These are phyloP conservation scores for Shargacucullia verbasci DNA, from an alignment of 2,888 invertebrate species.

Conservation along the genomic window DNA sequence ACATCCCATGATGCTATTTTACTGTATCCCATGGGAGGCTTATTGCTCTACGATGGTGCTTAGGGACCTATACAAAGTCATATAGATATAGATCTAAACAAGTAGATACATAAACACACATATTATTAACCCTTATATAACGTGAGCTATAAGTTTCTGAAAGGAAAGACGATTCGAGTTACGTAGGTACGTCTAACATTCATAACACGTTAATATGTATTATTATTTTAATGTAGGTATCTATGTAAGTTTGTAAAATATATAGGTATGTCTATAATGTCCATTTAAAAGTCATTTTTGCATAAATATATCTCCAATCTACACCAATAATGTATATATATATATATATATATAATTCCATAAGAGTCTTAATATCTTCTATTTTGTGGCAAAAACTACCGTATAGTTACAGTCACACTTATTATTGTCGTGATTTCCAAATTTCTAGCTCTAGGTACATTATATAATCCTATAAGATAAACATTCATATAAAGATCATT, in stretches of 20 bases:
- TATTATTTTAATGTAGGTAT: no score
- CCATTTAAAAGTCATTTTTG: conserved; percentile 22
- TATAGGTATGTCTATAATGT: conserved; percentile 26
- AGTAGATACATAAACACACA: no score
- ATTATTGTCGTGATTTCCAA: conserved; percentile 56
- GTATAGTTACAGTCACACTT: conserved; percentile 53
- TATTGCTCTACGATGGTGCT: no score
- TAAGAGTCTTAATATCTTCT: conserved; percentile 41
- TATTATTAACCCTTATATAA: no score
- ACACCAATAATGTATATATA: conserved; percentile 32
- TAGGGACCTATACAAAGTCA: no score
- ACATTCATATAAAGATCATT: conserved; percentile 6
- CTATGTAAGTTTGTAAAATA: conserved; percentile 28
- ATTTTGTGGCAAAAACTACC: conserved; percentile 53
- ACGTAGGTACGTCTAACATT: no score
- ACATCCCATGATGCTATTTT: no score
- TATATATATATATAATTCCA: conserved; percentile 19
- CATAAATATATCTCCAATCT: conserved; percentile 39
- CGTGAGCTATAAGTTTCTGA: no score
- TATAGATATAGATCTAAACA: no score
- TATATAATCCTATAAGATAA: conserved; percentile 30
- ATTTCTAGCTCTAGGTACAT: conserved; percentile 40
- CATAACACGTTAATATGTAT: no score
- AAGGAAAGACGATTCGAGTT: no score
- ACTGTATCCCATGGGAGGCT: no score